Base-by-base conservation (phyloP, 2,797 vertebrate genomes). In the Phataginus tetradactyla region DNA sequence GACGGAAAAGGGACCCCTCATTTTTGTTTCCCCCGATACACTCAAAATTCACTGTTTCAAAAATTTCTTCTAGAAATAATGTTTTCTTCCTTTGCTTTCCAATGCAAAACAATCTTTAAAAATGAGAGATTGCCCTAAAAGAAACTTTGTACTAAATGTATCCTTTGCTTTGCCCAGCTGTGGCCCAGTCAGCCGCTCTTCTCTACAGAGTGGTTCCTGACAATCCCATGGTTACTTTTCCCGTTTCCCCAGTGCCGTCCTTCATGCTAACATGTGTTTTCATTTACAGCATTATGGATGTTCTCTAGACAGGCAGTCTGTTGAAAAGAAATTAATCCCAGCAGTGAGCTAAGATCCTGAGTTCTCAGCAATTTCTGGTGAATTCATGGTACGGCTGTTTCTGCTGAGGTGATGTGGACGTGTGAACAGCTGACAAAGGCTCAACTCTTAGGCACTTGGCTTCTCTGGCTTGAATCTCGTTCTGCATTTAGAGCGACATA, bases 311-410 rank as follows among this genome's bases (percentile, higher is more conserved):
- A 98, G 55, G 89, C 89, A 95, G 98, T 97, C 98, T 98, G 97
- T 96, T 97, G 98, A 98, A 98, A 98, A 98, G 97, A 98, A 98
- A 98, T 98, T 97, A 98, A 98, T 98, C 97, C 98, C 98, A 98
- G 98, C 97, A 97, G 97, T 96, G 97, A 98, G 96, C 97, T 88
- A 57, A 90, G 96, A 98, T 98, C 96, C 96, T 97, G 97, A 98
- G 97, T 98, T 97, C 98, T 98, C 98, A 98, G 98, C 98, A 97
- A 91, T 98, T 98, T 97, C 96, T 97, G 96, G 93, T 97, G 97
- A 98, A 98, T 98, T 97, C 98, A 94, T 81, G 95, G 97, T 72
- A 95, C 98, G 87, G 71, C 98, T 98, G 98, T 98, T 98, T 98
- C 97, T 97, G 94, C 97, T 85, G 95, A 97, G 92, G 83, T 96